phyloP scores from a whole-genome alignment of 2,888 invertebrate species.

The Fabriciana adippe region DNA sequence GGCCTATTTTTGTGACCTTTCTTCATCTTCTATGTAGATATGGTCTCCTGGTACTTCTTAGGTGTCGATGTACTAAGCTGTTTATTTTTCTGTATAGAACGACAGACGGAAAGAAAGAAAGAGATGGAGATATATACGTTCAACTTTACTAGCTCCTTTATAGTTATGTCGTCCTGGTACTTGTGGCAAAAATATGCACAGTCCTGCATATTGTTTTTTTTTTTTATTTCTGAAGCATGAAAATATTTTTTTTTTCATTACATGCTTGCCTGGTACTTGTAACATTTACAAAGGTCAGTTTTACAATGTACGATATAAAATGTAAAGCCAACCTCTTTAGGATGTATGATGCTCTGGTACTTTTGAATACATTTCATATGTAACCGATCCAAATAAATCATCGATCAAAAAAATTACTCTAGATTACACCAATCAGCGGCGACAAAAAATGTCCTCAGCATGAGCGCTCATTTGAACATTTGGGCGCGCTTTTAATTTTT shows the following conservation, averaged over 20 bases:
- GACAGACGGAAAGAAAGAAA: not conserved
- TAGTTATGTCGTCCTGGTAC: slow-evolving; percentile 4
- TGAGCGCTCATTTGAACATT: too few species aligned
- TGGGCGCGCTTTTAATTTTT: too few species aligned
- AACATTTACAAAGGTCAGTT: slow-evolving; percentile 17
- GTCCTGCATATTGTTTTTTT: not conserved
- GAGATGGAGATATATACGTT: too few species aligned
- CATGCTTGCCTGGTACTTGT: slow-evolving; percentile 27
- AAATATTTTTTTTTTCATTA: too few species aligned
- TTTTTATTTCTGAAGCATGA: not conserved
- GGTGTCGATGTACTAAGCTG: not conserved
- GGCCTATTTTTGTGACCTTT: too few species aligned
- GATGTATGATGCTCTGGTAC: not conserved
- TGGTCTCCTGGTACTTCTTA: slow-evolving; percentile 41
- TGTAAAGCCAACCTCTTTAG: not conserved
- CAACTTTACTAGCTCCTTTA: not conserved
- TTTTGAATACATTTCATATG: not conserved
- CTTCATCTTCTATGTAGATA: not conserved
- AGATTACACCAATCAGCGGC: too few species aligned
- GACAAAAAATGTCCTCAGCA: too few species aligned
- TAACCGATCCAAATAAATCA: not conserved
- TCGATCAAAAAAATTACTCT: not conserved
- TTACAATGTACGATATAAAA: not conserved
- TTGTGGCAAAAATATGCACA: not conserved
- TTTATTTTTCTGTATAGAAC: not conserved